Percentiles rank a stretch among this genome's conserved stretches.
phyloP scores from a whole-genome alignment of 2,113 vertebrate genomes.

The Paedocypris sp. region DNA sequence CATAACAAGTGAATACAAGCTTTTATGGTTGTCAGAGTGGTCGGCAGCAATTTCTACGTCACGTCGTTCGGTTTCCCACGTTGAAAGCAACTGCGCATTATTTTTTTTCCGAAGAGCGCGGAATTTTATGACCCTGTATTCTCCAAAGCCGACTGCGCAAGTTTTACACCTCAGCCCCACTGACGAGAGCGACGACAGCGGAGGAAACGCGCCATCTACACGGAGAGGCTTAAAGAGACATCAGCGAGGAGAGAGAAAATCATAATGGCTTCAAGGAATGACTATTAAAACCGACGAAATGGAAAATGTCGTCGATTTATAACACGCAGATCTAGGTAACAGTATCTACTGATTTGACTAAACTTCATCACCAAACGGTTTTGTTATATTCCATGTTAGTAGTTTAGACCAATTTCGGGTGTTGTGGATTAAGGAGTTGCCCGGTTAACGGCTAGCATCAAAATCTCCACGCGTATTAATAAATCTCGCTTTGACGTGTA shows the following conservation, averaged over 20 bases:
- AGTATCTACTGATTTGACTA: not conserved
- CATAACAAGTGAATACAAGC: too few relatives aligned
- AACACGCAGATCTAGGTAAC: conserved; percentile 20
- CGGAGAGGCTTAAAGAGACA: conserved; percentile 30
- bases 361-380: not conserved
- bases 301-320: not conserved
- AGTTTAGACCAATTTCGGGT: conserved; percentile 11
- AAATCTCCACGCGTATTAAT: not conserved
- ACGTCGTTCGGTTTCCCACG: not conserved
- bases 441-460: conserved; percentile 18
- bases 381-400: not conserved
- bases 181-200: not conserved
- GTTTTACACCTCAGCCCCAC: not conserved
- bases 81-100: conserved; percentile 21
- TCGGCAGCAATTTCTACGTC: not conserved
- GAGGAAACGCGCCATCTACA: conserved; percentile 8
- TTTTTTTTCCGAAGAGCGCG: conserved; percentile 5
- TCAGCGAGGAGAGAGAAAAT: conserved; percentile 30
- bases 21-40: too few relatives aligned
- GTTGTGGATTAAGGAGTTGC: conserved; percentile 35
- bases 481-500: not conserved
- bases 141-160: conserved; percentile 8
- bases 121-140: conserved; percentile 19
- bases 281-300: conserved; percentile 15
- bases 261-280: conserved; percentile 34